Percentiles rank a stretch among this genome's conserved stretches.
These are phyloP conservation scores for Crepidodera aurea DNA, from an alignment of 2,888 invertebrate genomes.

Conservation along the genomic window DNA sequence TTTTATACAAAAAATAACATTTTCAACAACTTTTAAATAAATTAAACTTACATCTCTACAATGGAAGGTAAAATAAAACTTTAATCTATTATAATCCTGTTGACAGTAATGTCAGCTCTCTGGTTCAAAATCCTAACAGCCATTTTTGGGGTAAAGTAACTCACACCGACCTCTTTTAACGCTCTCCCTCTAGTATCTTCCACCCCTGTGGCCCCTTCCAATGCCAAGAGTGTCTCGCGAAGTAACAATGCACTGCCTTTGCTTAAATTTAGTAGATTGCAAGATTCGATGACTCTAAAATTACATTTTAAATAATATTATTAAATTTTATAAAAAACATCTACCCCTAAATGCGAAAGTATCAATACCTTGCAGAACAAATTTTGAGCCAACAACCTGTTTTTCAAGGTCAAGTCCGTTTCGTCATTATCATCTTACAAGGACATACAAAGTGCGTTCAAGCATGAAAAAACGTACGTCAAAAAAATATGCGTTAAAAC, in stretches of 20 bases:
- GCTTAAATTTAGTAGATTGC: slow-evolving; percentile 76
- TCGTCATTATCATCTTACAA: too few relatives aligned
- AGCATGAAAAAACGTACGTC: too few relatives aligned
- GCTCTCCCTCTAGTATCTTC: slow-evolving; percentile 61
- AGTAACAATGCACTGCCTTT: slow-evolving; percentile 81
- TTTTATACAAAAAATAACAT: background rate
- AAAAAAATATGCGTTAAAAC: too few relatives aligned
- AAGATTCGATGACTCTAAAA: slow-evolving; percentile 77
- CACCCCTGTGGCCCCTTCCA: slow-evolving; percentile 62
- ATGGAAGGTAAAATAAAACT: background rate
- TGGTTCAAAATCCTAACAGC: slow-evolving; percentile 67
- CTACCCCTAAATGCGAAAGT: too few relatives aligned
- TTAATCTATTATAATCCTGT: slow-evolving; percentile 55
- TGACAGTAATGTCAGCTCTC: slow-evolving; percentile 66
- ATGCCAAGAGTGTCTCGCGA: slow-evolving; percentile 68
- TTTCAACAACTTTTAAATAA: too few relatives aligned
- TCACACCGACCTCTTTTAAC: slow-evolving; percentile 68
- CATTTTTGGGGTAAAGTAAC: slow-evolving; percentile 63
- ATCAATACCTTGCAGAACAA: too few relatives aligned
- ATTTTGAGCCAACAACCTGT: too few relatives aligned
- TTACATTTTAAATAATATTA: too few relatives aligned
- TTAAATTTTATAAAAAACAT: too few relatives aligned
- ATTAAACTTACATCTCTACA: background rate
- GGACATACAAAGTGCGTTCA: too few relatives aligned
- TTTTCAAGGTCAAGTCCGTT: too few relatives aligned